phyloP scores from a whole-genome alignment of 35 echinoderm and acorn worm genomes.

The Ophioderma brevispina region DNA sequence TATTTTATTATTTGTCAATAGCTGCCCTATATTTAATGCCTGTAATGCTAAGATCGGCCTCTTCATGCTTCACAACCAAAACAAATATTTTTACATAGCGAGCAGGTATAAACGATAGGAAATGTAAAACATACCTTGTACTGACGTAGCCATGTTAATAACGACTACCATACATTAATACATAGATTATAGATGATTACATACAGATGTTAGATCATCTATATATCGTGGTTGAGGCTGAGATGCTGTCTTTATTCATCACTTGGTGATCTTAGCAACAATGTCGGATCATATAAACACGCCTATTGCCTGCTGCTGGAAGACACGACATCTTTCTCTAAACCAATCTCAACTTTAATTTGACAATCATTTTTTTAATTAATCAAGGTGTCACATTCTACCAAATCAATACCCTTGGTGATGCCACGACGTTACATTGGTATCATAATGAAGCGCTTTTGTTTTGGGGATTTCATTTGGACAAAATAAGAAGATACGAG shows the following conservation, averaged over 20 bases:
- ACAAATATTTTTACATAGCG: too few relatives aligned
- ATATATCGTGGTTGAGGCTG: too few relatives aligned
- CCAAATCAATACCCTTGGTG: not conserved
- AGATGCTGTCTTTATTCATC: not conserved
- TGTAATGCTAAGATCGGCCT: too few relatives aligned
- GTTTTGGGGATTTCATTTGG: not conserved
- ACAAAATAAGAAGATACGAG: not conserved
- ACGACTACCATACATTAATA: too few relatives aligned
- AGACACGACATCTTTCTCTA: not conserved
- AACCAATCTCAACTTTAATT: not conserved
- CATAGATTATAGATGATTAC: too few relatives aligned
- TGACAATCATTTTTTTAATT: not conserved
- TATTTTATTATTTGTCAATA: too few relatives aligned
- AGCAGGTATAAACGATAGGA: too few relatives aligned
- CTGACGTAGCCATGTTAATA: too few relatives aligned
- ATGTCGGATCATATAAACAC: not conserved
- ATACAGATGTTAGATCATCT: not conserved
- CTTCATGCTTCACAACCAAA: too few relatives aligned
- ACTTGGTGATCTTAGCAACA: not conserved
- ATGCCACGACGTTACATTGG: not conserved
- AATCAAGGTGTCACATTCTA: not conserved
- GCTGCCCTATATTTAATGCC: too few relatives aligned
- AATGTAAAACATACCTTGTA: too few relatives aligned
- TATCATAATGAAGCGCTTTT: not conserved
- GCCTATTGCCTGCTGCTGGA: not conserved